phyloP scores from a whole-genome alignment of 2,797 vertebrate genomes.

The Acrossocheilus wenchowensis region DNA sequence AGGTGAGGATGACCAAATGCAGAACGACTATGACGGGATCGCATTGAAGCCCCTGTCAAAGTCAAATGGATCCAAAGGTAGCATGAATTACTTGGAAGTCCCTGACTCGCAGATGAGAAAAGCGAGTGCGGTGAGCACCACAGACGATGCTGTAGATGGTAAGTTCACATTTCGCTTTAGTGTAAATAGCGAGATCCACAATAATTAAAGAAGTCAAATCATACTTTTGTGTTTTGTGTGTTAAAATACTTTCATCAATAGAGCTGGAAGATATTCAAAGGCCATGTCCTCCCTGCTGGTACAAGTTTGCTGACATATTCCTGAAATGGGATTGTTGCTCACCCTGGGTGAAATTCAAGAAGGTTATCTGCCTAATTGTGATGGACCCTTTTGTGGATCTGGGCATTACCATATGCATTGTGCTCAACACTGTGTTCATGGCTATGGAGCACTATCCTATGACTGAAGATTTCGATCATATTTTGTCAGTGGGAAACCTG shows the following conservation, averaged over 20 bases:
- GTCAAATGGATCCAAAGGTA: constrained; percentile 67
- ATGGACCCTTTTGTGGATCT: constrained; percentile 97
- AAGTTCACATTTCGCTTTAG: constrained; percentile 14
- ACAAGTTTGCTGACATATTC: constrained; percentile 83
- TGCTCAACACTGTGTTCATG: constrained; percentile 97
- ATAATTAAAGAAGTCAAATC: neutral
- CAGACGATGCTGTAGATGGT: constrained; percentile 81
- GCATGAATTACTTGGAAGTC: constrained; percentile 65
- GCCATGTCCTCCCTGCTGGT: constrained; percentile 90
- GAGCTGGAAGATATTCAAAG: constrained; percentile 88
- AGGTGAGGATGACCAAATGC: constrained; percentile 13
- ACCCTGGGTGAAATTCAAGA: constrained; percentile 84
- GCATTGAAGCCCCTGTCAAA: constrained; percentile 34
- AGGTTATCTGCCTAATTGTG: constrained; percentile 80
- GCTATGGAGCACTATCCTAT: constrained; percentile 98
- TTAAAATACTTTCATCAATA: constrained; percentile 63
- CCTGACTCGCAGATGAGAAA: constrained; percentile 69
- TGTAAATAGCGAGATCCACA: neutral
- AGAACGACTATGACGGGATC: constrained; percentile 24
- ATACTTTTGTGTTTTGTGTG: neutral
- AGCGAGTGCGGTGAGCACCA: constrained; percentile 73
- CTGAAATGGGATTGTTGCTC: constrained; percentile 92
- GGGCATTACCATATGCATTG: constrained; percentile 94
- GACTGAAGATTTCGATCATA: constrained; percentile 80
- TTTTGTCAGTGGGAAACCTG: constrained; percentile 87